Percentiles rank a stretch among this genome's conserved stretches.
These are phyloP conservation scores for Xiphias gladius DNA, from an alignment of 2,113 vertebrate species.

Conservation along the genomic window DNA sequence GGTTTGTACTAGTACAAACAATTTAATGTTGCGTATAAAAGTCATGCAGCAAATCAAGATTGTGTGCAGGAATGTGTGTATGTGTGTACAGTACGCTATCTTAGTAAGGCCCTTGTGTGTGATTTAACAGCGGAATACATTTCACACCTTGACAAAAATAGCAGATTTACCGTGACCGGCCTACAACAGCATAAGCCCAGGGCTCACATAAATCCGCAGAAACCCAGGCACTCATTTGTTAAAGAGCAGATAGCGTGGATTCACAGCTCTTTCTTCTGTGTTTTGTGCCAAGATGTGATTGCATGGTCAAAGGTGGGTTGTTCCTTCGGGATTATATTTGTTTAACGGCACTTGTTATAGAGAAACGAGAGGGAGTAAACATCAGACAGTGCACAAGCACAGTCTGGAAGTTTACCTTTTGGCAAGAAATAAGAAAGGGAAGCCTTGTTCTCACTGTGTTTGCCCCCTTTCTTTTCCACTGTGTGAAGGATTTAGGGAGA, in stretches of 20 bases:
- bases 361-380: conserved; percentile 47
- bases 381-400: conserved; percentile 36
- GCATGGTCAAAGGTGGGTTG: conserved; percentile 57
- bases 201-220: conserved; percentile 71
- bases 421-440: conserved; percentile 42
- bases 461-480: conserved; percentile 33
- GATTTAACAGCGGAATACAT: conserved; percentile 76
- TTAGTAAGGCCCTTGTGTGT: conserved; percentile 53
- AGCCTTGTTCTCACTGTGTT: conserved; percentile 29
- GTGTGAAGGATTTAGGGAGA: conserved; percentile 54
- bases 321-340: conserved; percentile 51
- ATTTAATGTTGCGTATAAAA: conserved; percentile 62
- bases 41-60: conserved; percentile 56
- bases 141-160: conserved; percentile 77
- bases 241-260: conserved; percentile 65
- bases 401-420: conserved; percentile 42
- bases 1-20: conserved; percentile 46
- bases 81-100: conserved; percentile 22
- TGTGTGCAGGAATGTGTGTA: conserved; percentile 12
- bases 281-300: conserved; percentile 44
- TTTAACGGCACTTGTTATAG: conserved; percentile 27
- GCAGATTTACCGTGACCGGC: conserved; percentile 77
- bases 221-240: conserved; percentile 72
- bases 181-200: conserved; percentile 64
- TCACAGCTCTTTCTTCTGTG: conserved; percentile 39